Conservation (phyloP, 64 coral and sea anemone genomes). For the Exaiptasia diaphana region DNA sequence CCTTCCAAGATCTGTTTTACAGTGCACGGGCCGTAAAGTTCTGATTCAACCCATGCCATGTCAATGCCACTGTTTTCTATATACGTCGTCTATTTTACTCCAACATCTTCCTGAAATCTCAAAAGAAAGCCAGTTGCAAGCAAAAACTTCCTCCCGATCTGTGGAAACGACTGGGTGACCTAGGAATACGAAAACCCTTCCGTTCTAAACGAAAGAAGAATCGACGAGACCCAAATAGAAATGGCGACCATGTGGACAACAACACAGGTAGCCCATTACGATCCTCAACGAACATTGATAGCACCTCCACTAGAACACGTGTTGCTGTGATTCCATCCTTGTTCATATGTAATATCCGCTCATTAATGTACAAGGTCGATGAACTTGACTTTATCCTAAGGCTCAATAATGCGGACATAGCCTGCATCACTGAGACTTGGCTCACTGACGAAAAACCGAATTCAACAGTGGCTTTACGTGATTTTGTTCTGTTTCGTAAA, state of each 20-base stretch:
- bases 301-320: background rate
- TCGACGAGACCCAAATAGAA: background rate
- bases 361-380: background rate
- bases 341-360: background rate
- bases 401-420: background rate
- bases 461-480: background rate
- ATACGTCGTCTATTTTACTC: background rate
- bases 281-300: background rate
- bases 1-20: constrained; percentile 44
- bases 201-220: constrained; percentile 13
- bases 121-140: background rate
- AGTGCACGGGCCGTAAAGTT: constrained; percentile 34
- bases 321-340: background rate
- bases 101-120: background rate
- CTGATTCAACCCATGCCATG: constrained; percentile 48
- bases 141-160: background rate
- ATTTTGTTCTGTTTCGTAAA: background rate
- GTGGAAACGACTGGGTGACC: background rate
- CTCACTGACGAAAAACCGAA: background rate
- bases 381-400: background rate
- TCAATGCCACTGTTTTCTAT: constrained; percentile 23
- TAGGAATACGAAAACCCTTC: background rate
- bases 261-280: background rate
- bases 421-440: background rate
- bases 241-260: background rate